Base-by-base conservation (phyloP, 2,888 invertebrate genomes). In the Coleophora flavipennella region DNA sequence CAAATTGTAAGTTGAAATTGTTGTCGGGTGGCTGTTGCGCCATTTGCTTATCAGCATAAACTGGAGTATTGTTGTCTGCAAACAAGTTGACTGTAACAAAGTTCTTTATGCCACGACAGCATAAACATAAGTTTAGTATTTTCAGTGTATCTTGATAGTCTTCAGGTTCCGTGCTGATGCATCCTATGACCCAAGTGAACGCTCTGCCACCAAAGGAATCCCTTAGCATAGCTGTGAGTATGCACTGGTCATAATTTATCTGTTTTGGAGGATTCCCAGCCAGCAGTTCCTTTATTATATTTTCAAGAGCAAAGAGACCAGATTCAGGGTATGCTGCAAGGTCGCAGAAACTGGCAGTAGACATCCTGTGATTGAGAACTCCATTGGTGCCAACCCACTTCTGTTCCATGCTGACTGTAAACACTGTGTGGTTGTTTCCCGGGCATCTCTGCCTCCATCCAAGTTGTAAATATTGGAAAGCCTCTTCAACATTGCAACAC, bases 121-220 rank as follows among this genome's bases (percentile, higher is more conserved):
- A 88, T 41, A 89, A 76, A 35, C 88, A 89, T 48, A 92, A 83
- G 50, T 91, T 90, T 35, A 92, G 66, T 48, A 90, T 90, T 57
- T 90, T 90, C 25, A 91, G 68, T 3, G 91, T 91, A 57, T 92
- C 91, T 48, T 88, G 86, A 44, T 89, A 86, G 66, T 91, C 89
- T 46, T 88, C 83, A 43, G 91, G 86, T 45, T 90, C 80, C 10
- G 91, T 90, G 31, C 92, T 91, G n/a, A 91, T 85, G 52, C 92
- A 92, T 39, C 91, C 87, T 41, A 92, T 88, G 1, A 92, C 80
- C 71, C 92, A 76, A 2, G 92, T 92, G 57, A 91, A 91, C 2
- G 92, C 91, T 55, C 91, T 85, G 0, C 92, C 92, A 9, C 92
- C 92, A 72, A 92, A 91, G 1, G 92, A 91, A 61, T 92, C 92